Conservation (phyloP, 2,113 vertebrate species). For the Pipa parva region DNA sequence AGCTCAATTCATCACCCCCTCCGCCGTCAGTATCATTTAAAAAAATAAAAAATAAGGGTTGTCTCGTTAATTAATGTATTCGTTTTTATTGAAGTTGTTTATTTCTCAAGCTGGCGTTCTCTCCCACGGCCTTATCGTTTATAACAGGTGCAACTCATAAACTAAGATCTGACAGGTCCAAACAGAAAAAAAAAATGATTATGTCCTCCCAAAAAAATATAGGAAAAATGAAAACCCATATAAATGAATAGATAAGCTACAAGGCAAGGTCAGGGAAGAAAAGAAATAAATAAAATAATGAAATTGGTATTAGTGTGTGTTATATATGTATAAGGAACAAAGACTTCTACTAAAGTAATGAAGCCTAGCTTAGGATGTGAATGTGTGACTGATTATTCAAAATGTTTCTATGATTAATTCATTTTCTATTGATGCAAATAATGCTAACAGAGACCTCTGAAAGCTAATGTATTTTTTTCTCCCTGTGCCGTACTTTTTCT, state of each 20-base stretch:
- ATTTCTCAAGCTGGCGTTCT: conserved; percentile 1
- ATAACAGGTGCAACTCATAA: conserved; percentile 44
- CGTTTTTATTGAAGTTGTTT: conserved; percentile 5
- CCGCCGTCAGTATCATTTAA: too few relatives aligned
- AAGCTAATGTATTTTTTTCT: conserved; percentile 63
- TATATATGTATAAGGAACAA: conserved; percentile 38
- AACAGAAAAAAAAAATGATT: conserved; percentile 32
- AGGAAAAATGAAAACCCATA: too few relatives aligned
- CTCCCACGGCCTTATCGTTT: conserved; percentile 40
- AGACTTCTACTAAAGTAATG: conserved; percentile 21
- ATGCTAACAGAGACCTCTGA: conserved; percentile 58
- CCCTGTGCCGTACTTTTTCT: conserved; percentile 58
- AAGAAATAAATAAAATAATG: too few relatives aligned
- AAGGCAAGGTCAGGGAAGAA: conserved; percentile 37
- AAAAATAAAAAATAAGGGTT: neutral
- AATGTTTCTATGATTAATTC: conserved; percentile 61
- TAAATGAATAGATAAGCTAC: conserved; percentile 41
- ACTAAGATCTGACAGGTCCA: conserved; percentile 43
- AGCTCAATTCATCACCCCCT: neutral
- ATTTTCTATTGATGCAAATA: conserved; percentile 67
- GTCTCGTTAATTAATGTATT: neutral
- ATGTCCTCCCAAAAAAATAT: conserved; percentile 43
- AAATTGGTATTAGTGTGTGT: conserved; percentile 46
- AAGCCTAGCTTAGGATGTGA: conserved; percentile 32
- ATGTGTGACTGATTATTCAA: conserved; percentile 55